These are phyloP conservation scores for Eciton burchellii DNA, from an alignment of 1,140 invertebrate species.

Conservation along the genomic window DNA sequence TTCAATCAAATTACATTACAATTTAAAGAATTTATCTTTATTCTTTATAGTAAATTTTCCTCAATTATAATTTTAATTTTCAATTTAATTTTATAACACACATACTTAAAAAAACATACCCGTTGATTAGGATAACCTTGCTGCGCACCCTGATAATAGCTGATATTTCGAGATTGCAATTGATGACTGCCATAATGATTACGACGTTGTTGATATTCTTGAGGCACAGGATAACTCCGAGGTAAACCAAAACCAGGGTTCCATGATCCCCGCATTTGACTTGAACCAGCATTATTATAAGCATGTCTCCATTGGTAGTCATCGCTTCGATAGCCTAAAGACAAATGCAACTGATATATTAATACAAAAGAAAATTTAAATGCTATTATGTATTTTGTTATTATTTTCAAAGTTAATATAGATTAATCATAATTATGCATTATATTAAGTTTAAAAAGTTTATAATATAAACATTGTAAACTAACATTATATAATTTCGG, in stretches of 20 bases:
- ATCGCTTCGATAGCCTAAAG: constrained; percentile 77
- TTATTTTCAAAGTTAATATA: no score
- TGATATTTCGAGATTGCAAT: constrained; percentile 25
- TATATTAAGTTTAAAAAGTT: no score
- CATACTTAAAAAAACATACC: constrained; percentile 8
- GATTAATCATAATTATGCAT: no score
- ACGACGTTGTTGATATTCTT: constrained; percentile 61
- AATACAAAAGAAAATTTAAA: neutral
- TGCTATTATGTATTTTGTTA: no score
- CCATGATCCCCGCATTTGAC: constrained; percentile 62
- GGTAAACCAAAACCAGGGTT: constrained; percentile 35
- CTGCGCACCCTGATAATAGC: constrained; percentile 33
- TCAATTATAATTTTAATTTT: no score
- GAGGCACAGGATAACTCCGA: neutral
- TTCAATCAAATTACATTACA: neutral
- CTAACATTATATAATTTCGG: no score
- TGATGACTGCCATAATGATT: constrained; percentile 61
- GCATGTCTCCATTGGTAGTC: constrained; percentile 67
- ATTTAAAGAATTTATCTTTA: neutral
- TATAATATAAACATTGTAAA: no score
- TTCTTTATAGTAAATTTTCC: no score
- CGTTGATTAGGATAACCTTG: constrained; percentile 32
- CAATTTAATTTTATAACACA: neutral
- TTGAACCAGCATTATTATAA: constrained; percentile 65
- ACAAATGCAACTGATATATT: neutral